Evolutionary conservation across 2,888 invertebrate species (phyloP), one percentile per base, ranked within the genome.

Genomic region (Drosophila affinis): DNA sequence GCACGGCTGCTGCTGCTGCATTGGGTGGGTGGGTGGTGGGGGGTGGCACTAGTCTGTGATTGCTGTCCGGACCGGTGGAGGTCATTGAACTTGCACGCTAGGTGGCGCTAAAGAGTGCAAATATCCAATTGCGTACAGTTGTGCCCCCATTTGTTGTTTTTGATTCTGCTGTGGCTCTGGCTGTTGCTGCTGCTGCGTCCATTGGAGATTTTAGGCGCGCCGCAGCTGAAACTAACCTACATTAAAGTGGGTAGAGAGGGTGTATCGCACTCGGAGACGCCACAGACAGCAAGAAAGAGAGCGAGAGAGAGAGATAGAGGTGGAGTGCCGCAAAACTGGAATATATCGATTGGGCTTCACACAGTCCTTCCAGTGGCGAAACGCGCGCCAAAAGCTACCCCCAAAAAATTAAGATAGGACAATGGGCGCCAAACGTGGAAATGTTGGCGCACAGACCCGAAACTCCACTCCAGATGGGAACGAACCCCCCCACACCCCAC

Each of bases 41-140:
- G 39, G 39, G 39, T 39, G 21, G 39, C 39, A 39, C 39, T 39
- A 39, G 39, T 39, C 39, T n/a, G 39, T 39, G 39, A 39, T 39
- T 39, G 39, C 39, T 39, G 39, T n/a, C 39, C 39, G 39, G 39
- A 39, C 39, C 6, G 39, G 14, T 14, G 75, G 75, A 83, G 82
- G 88, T 83, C 82, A 85, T 82, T 83, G 82, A 83, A 83, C 83
- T 86, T 80, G 72, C 55, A 54, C 72, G 69, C 77, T 87, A 87
- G 85, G 75, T 81, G 82, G 87, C 82, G 82, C 82, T 75, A 78
- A 84, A 87, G 81, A 39, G 86, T 86, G 86, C 80, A 70, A 34
- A 45, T 17, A 62, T 58, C 47, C 87, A 73, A 85, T 81, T 56
- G 53, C 72, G 70, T 14, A 27, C 72, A 72, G 72, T 56, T 68